These are phyloP conservation scores for Lissocephala sabroskyi DNA, from an alignment of 2,888 invertebrate genomes.

Conservation along the genomic window DNA sequence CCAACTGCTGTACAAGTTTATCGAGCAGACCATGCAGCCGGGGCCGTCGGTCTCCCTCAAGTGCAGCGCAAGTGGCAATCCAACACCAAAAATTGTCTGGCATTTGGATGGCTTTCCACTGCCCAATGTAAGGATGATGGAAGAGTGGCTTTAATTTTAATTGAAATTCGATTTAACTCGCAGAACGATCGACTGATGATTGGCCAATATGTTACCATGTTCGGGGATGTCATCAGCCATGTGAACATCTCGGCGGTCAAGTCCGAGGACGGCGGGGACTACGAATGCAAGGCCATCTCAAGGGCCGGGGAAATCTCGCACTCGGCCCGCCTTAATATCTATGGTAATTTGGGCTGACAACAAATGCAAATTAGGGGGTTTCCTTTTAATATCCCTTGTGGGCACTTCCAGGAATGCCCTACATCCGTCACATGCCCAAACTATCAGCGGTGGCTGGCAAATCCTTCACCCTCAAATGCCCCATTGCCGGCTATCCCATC, in stretches of 20 bases:
- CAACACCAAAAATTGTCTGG: conserved; percentile 85
- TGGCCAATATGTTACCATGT: conserved; percentile 91
- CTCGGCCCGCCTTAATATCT: conserved; percentile 89
- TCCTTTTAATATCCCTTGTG: neutral
- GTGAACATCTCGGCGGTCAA: conserved; percentile 90
- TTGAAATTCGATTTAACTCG: neutral
- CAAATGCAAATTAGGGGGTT: neutral
- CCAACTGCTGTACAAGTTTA: conserved; percentile 82
- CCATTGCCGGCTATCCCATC: conserved; percentile 92
- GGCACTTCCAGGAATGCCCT: conserved; percentile 78
- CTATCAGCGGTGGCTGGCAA: conserved; percentile 88
- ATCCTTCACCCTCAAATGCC: conserved; percentile 86
- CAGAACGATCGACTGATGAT: conserved; percentile 83
- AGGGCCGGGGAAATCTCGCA: conserved; percentile 84
- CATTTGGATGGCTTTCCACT: conserved; percentile 81
- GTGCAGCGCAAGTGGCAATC: conserved; percentile 84
- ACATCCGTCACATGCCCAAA: conserved; percentile 87
- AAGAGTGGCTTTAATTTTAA: too few species aligned
- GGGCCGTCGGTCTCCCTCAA: conserved; percentile 85
- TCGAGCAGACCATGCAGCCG: conserved; percentile 84
- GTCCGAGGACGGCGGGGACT: conserved; percentile 91
- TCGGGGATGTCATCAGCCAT: conserved; percentile 93
- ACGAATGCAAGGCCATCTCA: conserved; percentile 87
- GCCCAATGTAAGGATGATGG: conserved; percentile 73
- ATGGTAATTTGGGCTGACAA: conserved; percentile 74